Percentiles rank a stretch among this genome's conserved stretches.
These are phyloP conservation scores for Isaurus tuberculatus DNA, from an alignment of 92 coral and sea anemone genomes.

Conservation along the genomic window DNA sequence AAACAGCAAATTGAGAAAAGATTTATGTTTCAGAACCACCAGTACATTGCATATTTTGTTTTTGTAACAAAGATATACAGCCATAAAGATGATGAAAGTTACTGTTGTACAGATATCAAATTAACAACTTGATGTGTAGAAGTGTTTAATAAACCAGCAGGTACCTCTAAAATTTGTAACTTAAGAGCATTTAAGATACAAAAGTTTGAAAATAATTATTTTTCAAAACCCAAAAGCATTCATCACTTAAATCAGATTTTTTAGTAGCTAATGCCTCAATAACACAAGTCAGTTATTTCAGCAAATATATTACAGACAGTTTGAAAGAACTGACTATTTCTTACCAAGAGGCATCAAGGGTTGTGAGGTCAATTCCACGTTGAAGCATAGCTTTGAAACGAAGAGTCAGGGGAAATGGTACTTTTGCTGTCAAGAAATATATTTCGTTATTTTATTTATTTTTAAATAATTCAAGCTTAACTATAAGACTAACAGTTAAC, in stretches of 20 bases:
- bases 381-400: slow-evolving; percentile 99
- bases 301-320: neutral
- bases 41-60: neutral
- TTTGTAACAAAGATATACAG: neutral
- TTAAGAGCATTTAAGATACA: too few relatives aligned
- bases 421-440: slow-evolving; percentile 76
- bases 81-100: too few relatives aligned
- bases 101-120: too few relatives aligned
- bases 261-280: too few relatives aligned
- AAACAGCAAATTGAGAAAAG: neutral
- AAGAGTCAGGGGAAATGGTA: slow-evolving; percentile 95
- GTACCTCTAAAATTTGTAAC: too few relatives aligned
- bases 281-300: neutral
- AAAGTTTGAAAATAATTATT: too few relatives aligned
- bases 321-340: neutral
- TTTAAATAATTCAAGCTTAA: neutral
- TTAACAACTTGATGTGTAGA: too few relatives aligned
- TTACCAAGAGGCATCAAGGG: slow-evolving; percentile 96
- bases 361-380: slow-evolving; percentile 94
- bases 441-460: neutral
- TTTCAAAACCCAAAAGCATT: too few relatives aligned
- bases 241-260: too few relatives aligned
- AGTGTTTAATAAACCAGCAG: too few relatives aligned
- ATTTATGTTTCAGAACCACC: neutral
- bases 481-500: neutral